Evolutionary conservation across 2,113 vertebrate genomes (phyloP).

Genomic region (Marcusenius ussheri): DNA sequence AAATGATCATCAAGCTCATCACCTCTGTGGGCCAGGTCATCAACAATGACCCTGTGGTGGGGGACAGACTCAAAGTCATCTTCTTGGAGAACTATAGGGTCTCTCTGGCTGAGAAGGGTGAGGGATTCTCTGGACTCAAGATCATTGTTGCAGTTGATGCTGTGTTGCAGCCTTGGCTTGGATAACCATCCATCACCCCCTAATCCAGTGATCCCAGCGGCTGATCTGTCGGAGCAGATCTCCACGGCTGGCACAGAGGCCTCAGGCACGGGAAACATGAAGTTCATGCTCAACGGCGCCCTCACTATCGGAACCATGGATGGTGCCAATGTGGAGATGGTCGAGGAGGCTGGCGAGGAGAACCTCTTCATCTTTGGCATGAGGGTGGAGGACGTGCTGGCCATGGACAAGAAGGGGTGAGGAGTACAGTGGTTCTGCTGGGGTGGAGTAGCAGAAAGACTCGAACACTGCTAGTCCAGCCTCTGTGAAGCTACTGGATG

Average conservation of each 20-base stretch:
- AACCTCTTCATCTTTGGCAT: constrained; percentile 89
- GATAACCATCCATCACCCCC: neutral
- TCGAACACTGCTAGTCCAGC: neutral
- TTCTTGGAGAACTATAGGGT: constrained; percentile 83
- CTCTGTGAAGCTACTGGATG: neutral
- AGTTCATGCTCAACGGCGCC: constrained; percentile 86
- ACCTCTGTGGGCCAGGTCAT: constrained; percentile 68
- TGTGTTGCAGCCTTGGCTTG: neutral
- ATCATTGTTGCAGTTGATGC: neutral
- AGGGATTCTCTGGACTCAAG: neutral
- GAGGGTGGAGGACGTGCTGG: constrained; percentile 71
- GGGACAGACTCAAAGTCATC: constrained; percentile 75
- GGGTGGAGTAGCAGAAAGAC: neutral
- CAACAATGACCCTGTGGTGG: constrained; percentile 74
- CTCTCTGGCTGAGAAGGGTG: constrained; percentile 81
- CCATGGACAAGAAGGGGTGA: constrained; percentile 70
- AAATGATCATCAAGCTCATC: constrained; percentile 84
- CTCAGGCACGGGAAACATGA: constrained; percentile 86
- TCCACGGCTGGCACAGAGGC: constrained; percentile 82
- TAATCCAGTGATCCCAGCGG: constrained; percentile 71
- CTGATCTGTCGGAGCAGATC: constrained; percentile 84
- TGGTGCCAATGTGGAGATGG: constrained; percentile 83
- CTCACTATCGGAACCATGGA: constrained; percentile 88
- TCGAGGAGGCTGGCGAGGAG: constrained; percentile 73
- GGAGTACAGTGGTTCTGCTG: constrained; percentile 19